A percentile compares a stretch with the other conserved stretches of the same genome.
phyloP scores from a whole-genome alignment of 2,888 invertebrate genomes.

The Lepidocyrtoides sp. region DNA sequence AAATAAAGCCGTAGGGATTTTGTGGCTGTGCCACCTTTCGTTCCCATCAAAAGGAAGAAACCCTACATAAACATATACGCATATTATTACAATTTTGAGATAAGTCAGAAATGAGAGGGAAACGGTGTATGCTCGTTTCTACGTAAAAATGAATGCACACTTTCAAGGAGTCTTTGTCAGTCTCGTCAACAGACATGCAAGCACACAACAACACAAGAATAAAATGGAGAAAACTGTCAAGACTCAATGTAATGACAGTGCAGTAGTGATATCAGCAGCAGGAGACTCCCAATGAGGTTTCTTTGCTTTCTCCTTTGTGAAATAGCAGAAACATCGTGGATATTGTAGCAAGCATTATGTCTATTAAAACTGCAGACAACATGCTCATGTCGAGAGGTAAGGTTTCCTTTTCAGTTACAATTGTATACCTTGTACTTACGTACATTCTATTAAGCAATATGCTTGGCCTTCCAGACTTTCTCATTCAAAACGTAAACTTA shows the following conservation, averaged over 20 bases:
- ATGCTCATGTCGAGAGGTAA: too few species aligned
- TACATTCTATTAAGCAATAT: not conserved
- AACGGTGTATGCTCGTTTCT: not conserved
- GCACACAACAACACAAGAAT: constrained; percentile 27
- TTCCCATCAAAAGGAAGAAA: constrained; percentile 21
- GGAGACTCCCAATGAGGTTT: constrained; percentile 38
- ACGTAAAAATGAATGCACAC: constrained; percentile 50
- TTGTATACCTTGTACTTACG: not conserved
- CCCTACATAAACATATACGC: not conserved
- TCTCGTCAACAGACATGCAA: constrained; percentile 14
- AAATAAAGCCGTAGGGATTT: constrained; percentile 45
- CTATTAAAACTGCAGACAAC: too few species aligned
- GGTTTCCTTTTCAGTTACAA: too few species aligned
- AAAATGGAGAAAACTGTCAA: constrained; percentile 39
- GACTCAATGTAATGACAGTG: not conserved
- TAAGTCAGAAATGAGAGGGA: constrained; percentile 39
- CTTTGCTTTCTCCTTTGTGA: constrained; percentile 24
- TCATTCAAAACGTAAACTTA: constrained; percentile 53
- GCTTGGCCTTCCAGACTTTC: not conserved
- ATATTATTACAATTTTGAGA: not conserved
- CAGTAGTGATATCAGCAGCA: constrained; percentile 8
- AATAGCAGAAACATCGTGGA: not conserved
- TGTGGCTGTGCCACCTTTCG: constrained; percentile 21
- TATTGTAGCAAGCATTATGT: not conserved
- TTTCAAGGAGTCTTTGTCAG: not conserved